Conservation (phyloP, 1,140 invertebrate genomes). For the Drosophila quadrilineata region DNA sequence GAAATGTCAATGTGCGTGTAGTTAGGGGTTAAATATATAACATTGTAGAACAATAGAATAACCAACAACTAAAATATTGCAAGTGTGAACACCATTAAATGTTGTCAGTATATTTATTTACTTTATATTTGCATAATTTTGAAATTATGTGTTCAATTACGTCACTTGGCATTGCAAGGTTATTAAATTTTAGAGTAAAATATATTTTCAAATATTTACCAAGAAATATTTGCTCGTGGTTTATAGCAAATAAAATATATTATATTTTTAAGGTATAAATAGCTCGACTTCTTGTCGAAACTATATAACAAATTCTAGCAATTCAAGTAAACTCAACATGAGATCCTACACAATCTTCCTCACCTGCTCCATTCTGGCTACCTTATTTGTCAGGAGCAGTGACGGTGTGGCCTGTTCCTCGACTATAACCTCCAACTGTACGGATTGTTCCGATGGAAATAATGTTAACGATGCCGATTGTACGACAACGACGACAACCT, state of each 20-base stretch:
- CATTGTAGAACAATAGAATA: background rate
- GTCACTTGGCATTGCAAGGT: background rate
- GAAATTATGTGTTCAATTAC: background rate
- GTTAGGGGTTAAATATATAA: background rate
- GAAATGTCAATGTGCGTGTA: background rate
- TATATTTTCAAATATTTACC: constrained; percentile 18
- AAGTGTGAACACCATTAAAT: no score
- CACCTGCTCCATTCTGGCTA: background rate
- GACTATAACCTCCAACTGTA: constrained; percentile 1
- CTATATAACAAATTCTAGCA: background rate
- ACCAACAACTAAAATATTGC: background rate
- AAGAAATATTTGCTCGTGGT: background rate
- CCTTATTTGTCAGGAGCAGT: constrained; percentile 1
- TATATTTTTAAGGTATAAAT: constrained; percentile 6
- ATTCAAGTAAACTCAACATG: background rate
- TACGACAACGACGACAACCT: background rate
- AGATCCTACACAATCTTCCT: background rate
- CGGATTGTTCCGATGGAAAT: background rate
- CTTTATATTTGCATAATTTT: background rate
- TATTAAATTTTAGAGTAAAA: background rate
- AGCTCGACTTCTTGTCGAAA: background rate
- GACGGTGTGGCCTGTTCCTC: constrained; percentile 13
- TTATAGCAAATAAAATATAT: background rate
- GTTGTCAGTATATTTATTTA: background rate
- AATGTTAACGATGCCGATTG: background rate